Evolutionary conservation across 2,797 vertebrate genomes (phyloP).

Genomic region (Argya squamiceps): DNA sequence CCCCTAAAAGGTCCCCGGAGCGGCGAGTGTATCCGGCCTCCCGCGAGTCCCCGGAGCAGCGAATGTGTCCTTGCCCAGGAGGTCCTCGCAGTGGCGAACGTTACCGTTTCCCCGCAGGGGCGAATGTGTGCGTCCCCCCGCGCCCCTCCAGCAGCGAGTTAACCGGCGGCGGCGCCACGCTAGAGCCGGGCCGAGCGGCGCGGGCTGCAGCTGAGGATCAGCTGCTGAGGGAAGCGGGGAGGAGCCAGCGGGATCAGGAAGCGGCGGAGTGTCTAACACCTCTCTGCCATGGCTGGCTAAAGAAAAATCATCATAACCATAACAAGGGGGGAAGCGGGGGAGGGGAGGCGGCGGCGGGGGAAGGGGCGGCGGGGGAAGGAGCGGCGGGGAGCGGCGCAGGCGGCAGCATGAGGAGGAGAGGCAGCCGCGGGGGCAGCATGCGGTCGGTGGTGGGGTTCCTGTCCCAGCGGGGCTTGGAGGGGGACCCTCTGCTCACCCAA

Average conservation of each 20-base stretch:
- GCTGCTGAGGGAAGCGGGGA: conserved; percentile 72
- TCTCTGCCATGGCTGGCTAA: conserved; percentile 77
- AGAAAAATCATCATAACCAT: conserved; percentile 72
- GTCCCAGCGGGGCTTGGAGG: conserved; percentile 89
- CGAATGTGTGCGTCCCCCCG: neutral
- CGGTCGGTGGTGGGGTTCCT: conserved; percentile 93
- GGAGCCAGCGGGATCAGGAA: conserved; percentile 73
- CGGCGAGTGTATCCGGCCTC: neutral
- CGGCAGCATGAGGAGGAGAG: conserved; percentile 85
- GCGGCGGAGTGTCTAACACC: conserved; percentile 76
- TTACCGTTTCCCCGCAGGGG: neutral
- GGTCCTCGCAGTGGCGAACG: neutral
- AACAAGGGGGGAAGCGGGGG: conserved; percentile 62
- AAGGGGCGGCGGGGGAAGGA: conserved; percentile 52
- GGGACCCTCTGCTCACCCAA: conserved; percentile 91
- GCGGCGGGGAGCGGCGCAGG: conserved; percentile 38
- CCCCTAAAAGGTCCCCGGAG: neutral
- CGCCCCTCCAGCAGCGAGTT: neutral
- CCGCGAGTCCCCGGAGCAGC: too few species aligned
- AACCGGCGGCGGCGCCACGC: conserved; percentile 19
- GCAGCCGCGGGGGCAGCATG: conserved; percentile 90
- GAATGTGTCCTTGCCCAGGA: neutral
- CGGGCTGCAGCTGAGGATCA: conserved; percentile 75
- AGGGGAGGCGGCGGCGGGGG: conserved; percentile 48
- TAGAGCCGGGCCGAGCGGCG: conserved; percentile 44